Evolutionary conservation across 2,888 invertebrate genomes (phyloP).

Genomic region (Amblyjoppa fuscipennis): DNA sequence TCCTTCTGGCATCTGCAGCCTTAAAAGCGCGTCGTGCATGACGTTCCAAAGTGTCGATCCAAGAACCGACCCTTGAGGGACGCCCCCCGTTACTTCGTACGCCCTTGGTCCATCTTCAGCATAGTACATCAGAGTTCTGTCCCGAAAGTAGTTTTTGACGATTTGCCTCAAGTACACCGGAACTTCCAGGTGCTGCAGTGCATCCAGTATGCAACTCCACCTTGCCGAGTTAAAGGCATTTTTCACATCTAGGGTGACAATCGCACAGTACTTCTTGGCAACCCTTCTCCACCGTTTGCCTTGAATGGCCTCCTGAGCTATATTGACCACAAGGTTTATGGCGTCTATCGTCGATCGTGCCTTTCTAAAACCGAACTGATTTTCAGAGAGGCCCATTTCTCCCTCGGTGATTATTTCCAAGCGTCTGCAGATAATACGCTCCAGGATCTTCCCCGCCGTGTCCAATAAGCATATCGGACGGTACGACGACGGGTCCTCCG

Average conservation of each 20-base stretch:
- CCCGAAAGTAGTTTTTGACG: slow-evolving; percentile 66
- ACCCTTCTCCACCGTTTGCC: slow-evolving; percentile 59
- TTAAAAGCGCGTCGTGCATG: slow-evolving; percentile 50
- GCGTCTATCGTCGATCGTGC: slow-evolving; percentile 54
- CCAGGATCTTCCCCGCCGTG: slow-evolving; percentile 55
- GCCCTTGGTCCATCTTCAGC: too few relatives aligned
- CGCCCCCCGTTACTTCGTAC: too few relatives aligned
- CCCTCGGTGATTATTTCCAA: slow-evolving; percentile 41
- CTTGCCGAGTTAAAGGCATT: slow-evolving; percentile 46
- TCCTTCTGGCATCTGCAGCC: slow-evolving; percentile 34
- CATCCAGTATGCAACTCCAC: slow-evolving; percentile 30
- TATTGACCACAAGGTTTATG: slow-evolving; percentile 33
- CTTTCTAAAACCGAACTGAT: slow-evolving; percentile 60
- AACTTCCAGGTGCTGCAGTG: slow-evolving; percentile 16
- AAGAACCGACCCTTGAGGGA: slow-evolving; percentile 66
- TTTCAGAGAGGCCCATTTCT: neutral
- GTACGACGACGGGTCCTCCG: slow-evolving; percentile 56
- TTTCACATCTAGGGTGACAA: slow-evolving; percentile 32
- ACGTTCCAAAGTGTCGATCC: slow-evolving; percentile 62
- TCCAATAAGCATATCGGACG: slow-evolving; percentile 58
- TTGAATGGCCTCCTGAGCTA: slow-evolving; percentile 34
- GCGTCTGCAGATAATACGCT: slow-evolving; percentile 43
- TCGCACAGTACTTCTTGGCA: slow-evolving; percentile 50
- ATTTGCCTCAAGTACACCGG: slow-evolving; percentile 64
- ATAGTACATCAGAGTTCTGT: slow-evolving; percentile 61